Evolutionary conservation across 2,888 invertebrate genomes (phyloP).

Genomic region (Caenorhabditis macrosperma): DNA sequence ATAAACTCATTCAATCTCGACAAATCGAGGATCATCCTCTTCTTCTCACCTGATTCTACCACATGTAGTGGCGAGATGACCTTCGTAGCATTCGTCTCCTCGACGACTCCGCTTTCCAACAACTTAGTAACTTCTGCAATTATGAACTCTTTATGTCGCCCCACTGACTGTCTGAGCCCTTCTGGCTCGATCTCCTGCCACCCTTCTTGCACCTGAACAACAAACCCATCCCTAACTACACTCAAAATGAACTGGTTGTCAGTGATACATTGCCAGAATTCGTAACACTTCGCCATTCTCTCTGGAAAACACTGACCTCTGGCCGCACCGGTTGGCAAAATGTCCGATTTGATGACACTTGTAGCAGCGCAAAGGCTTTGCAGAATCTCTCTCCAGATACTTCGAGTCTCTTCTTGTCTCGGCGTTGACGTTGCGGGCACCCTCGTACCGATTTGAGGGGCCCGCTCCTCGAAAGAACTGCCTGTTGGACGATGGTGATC

Average conservation of each 20-base stretch:
- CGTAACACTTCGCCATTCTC: background rate
- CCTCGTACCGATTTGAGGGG: too few species aligned
- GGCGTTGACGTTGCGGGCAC: too few species aligned
- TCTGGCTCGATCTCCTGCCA: background rate
- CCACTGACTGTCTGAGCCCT: background rate
- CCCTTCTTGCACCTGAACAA: background rate
- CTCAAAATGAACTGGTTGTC: background rate
- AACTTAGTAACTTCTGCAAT: background rate
- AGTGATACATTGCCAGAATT: background rate
- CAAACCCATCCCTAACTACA: background rate
- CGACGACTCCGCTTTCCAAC: background rate
- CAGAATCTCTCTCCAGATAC: background rate
- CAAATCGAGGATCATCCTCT: constrained; percentile 6
- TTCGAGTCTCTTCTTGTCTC: background rate
- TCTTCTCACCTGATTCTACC: constrained; percentile 2
- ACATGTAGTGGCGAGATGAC: constrained; percentile 4
- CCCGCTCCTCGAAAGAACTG: background rate
- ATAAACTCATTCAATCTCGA: background rate
- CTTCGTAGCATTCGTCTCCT: background rate
- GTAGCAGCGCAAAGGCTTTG: background rate
- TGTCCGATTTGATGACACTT: background rate
- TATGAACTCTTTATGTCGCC: background rate
- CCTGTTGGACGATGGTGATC: background rate
- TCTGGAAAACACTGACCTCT: background rate
- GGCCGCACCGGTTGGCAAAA: background rate